phyloP scores from a whole-genome alignment of 2,113 vertebrate genomes.

The Oplegnathus fasciatus region DNA sequence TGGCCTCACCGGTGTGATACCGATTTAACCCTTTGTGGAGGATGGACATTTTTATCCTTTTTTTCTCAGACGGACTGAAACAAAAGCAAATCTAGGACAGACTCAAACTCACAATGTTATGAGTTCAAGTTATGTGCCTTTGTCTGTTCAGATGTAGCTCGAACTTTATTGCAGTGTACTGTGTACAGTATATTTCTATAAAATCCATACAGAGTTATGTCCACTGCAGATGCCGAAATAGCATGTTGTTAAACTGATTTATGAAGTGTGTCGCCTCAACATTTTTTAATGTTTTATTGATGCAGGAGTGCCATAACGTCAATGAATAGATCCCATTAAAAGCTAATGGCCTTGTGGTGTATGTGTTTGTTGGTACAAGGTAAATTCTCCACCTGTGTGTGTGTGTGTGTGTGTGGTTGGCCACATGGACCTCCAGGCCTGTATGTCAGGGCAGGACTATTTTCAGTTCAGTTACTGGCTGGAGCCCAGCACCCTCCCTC shows the following conservation, averaged over 20 bases:
- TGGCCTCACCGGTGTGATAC: constrained; percentile 69
- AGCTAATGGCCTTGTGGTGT: constrained; percentile 51
- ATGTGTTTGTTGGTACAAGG: constrained; percentile 62
- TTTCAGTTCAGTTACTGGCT: constrained; percentile 83
- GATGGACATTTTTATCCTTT: constrained; percentile 35
- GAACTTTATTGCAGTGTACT: constrained; percentile 53
- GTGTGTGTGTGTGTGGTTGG: constrained; percentile 26
- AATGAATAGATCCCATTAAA: constrained; percentile 73
- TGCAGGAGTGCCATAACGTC: constrained; percentile 63
- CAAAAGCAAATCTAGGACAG: constrained; percentile 21
- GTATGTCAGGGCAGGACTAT: constrained; percentile 76
- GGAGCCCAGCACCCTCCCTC: constrained; percentile 72
- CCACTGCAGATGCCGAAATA: constrained; percentile 65
- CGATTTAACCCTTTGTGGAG: constrained; percentile 53
- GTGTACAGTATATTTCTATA: constrained; percentile 70
- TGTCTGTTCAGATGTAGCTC: constrained; percentile 50
- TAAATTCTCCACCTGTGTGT: constrained; percentile 51
- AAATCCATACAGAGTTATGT: constrained; percentile 74
- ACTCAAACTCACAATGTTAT: constrained; percentile 25
- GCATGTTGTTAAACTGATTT: constrained; percentile 75
- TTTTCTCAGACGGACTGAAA: constrained; percentile 2
- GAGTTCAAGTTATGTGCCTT: constrained; percentile 42
- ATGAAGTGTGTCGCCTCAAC: constrained; percentile 67
- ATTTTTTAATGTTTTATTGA: constrained; percentile 77
- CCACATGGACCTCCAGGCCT: constrained; percentile 51